phyloP scores from a whole-genome alignment of 2,888 invertebrate species.

The Antitype chi region DNA sequence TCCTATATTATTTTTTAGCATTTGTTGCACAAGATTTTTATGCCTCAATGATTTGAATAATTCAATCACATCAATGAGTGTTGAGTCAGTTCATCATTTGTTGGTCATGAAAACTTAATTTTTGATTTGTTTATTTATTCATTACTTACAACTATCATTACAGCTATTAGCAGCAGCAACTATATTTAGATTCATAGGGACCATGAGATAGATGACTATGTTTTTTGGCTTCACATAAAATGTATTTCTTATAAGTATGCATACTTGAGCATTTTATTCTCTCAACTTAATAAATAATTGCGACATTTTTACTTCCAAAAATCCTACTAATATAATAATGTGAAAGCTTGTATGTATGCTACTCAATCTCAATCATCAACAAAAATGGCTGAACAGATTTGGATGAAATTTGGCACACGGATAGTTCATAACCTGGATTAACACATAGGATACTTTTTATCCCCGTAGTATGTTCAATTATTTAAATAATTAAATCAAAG shows the following conservation, averaged over 20 bases:
- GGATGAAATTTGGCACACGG: too few relatives aligned
- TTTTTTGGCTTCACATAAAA: not conserved
- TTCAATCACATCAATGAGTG: not conserved
- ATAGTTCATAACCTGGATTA: too few relatives aligned
- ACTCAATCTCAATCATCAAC: too few relatives aligned
- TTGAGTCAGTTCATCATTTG: not conserved
- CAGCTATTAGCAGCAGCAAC: too few relatives aligned
- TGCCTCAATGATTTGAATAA: slow-evolving; percentile 15
- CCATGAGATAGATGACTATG: slow-evolving; percentile 2
- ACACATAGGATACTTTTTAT: too few relatives aligned
- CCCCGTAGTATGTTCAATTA: too few relatives aligned
- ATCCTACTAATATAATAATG: not conserved
- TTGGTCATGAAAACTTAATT: too few relatives aligned
- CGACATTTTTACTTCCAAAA: not conserved
- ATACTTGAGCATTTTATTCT: not conserved
- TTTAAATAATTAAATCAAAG: too few relatives aligned
- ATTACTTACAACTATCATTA: too few relatives aligned
- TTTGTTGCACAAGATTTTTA: slow-evolving; percentile 14
- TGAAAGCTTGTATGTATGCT: too few relatives aligned
- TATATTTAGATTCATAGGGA: slow-evolving; percentile 23
- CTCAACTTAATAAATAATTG: not conserved
- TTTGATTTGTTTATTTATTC: too few relatives aligned
- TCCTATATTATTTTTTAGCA: not conserved
- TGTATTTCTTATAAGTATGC: not conserved
- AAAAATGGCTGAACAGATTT: too few relatives aligned